Evolutionary conservation across 2,797 vertebrate species (phyloP), one percentile per base, ranked within the genome.

Genomic region (Diglossa cyanea): DNA sequence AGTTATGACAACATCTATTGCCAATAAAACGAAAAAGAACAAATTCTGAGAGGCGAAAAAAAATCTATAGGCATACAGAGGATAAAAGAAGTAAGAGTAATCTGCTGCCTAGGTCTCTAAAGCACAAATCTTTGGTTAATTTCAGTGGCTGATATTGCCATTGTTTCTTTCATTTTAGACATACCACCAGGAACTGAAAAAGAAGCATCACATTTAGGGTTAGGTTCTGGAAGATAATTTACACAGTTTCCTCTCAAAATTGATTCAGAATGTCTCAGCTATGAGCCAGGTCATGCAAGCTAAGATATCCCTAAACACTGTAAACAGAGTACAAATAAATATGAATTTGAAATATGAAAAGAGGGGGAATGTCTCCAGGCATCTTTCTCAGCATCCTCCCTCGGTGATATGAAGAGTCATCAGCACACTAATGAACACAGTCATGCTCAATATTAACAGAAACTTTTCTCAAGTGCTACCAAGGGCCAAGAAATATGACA

Each of bases 21-120:
- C 75, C 84, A 93, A 91, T 95, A 95, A 94, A 96, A 80, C 1
- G 8, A 74, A 66, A 88, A 77, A 30, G 44, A 93, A 85, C 74
- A 74, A 76, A 85, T 87, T 93, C 68, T 77, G 53, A 61, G 48
- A 54, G 7, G 35, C 0, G 0, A 65, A 86, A 68, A 55, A 57
- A 25, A 9, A 6, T 20, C 81, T 78, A 40, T 55, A 88, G 84
- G 53, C 58, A 68, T 39, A 77, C 7, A 90, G 86, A 91, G 74
- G 45, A 74, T 71, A 94, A 72, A 39, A 82, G 55, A 72, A 94
- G 19, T 54, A 62, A 68, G 60, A 94, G 19, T 57, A 83, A 91
- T 91, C 50, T 72, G 16, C 61, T 85, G 39, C 40, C 12, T 83
- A 24, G 31, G 72, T 89, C 84, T 83, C 91, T 66, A 62, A 86